phyloP scores from a whole-genome alignment of 1,140 invertebrate genomes.

The Ips nitidus region DNA sequence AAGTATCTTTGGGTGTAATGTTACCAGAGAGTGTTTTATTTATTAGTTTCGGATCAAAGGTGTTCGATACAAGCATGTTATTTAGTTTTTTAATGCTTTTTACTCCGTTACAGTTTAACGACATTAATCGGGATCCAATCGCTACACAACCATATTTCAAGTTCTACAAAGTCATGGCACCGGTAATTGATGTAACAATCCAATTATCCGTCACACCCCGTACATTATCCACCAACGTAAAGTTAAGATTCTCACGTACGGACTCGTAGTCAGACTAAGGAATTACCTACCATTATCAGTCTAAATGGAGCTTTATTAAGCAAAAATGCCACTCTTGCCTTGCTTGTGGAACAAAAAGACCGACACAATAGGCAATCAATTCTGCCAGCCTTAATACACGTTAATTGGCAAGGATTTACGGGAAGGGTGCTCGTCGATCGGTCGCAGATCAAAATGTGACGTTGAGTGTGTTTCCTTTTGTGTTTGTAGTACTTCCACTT shows the following conservation, averaged over 20 bases:
- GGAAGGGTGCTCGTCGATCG: constrained; percentile 2
- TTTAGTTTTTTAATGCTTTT: too few species aligned
- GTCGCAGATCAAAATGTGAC: constrained; percentile 7
- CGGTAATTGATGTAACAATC: constrained; percentile 13
- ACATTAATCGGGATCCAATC: too few species aligned
- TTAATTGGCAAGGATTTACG: constrained; percentile 20
- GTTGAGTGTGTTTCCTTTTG: background rate
- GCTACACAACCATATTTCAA: background rate
- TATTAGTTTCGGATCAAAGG: too few species aligned
- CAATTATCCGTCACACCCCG: constrained; percentile 13
- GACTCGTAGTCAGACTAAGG: constrained; percentile 16
- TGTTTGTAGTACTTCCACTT: too few species aligned
- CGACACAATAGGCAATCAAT: constrained; percentile 27
- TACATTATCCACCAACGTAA: constrained; percentile 26
- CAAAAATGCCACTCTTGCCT: constrained; percentile 24
- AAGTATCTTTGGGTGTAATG: background rate
- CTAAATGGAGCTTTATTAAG: constrained; percentile 28
- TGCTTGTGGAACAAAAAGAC: constrained; percentile 13
- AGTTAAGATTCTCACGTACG: constrained; percentile 19
- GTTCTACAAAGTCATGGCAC: background rate
- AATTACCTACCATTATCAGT: constrained; percentile 24
- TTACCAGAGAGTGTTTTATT: background rate
- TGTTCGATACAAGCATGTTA: too few species aligned
- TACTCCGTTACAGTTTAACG: too few species aligned
- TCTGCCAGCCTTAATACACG: constrained; percentile 23